phyloP scores from a whole-genome alignment of 2,113 vertebrate genomes.

The Mus musculus region DNA sequence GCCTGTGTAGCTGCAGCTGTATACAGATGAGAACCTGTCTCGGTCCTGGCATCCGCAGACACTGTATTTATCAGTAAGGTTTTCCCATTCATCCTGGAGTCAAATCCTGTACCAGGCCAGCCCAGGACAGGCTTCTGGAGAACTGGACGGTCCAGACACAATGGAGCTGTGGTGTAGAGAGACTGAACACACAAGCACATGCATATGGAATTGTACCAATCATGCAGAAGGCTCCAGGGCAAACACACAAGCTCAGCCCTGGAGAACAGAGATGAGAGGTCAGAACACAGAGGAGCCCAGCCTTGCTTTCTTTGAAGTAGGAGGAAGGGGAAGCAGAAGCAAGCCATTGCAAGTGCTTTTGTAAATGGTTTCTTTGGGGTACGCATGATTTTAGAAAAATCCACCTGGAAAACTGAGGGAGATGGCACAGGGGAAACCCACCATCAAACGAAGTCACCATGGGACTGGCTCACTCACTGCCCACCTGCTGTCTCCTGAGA shows the following conservation, averaged over 20 bases:
- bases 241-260: not conserved
- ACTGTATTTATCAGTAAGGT: not conserved
- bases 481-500: not conserved
- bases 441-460: not conserved
- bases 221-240: too few relatives aligned
- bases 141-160: not conserved
- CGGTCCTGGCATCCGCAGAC: not conserved
- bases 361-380: fast-evolving
- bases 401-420: not conserved
- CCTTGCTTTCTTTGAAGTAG: not conserved
- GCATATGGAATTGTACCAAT: fast-evolving
- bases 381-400: not conserved
- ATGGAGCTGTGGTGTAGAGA: not conserved
- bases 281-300: not conserved
- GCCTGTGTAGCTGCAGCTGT: not conserved
- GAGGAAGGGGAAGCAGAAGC: not conserved
- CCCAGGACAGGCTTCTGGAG: not conserved
- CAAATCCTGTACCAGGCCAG: not conserved
- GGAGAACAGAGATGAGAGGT: not conserved
- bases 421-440: fast-evolving
- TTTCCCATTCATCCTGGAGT: not conserved
- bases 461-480: not conserved
- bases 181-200: fast-evolving
- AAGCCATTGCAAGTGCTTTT: fast-evolving
- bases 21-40: not conserved